Percentiles rank a stretch among this genome's conserved stretches.
phyloP scores from a whole-genome alignment of 2,888 invertebrate species.

The Dryocosmus kuriphilus region DNA sequence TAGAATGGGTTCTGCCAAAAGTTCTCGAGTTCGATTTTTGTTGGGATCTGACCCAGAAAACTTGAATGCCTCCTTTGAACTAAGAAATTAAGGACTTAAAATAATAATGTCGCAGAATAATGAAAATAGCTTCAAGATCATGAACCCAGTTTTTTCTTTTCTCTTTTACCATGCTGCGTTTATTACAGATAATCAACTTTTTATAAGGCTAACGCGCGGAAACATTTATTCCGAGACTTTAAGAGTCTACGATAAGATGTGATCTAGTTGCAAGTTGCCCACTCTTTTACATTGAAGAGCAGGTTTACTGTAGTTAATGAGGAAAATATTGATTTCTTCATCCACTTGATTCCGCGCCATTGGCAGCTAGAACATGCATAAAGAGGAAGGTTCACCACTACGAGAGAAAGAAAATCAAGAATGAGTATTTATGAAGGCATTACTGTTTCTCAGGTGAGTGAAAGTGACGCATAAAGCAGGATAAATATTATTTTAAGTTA shows the following conservation, averaged over 20 bases:
- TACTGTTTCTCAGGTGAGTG: background rate
- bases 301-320: slow-evolving; percentile 36
- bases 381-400: slow-evolving; percentile 30
- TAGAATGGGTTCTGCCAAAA: slow-evolving; percentile 23
- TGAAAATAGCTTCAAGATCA: background rate
- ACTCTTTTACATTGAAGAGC: slow-evolving; percentile 17
- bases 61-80: background rate
- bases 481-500: slow-evolving; percentile 15
- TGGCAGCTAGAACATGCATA: slow-evolving; percentile 35
- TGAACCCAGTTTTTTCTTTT: background rate
- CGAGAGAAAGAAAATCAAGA: slow-evolving; percentile 33
- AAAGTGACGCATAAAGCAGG: slow-evolving; percentile 25
- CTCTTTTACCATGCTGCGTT: background rate
- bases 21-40: background rate
- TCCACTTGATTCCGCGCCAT: slow-evolving; percentile 39
- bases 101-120: background rate
- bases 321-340: slow-evolving; percentile 37
- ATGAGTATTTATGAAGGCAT: slow-evolving; percentile 31
- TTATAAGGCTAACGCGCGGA: background rate
- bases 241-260: slow-evolving; percentile 9
- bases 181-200: slow-evolving; percentile 9
- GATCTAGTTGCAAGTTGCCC: slow-evolving; percentile 8
- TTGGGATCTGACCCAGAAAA: slow-evolving; percentile 7
- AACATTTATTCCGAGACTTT: background rate
- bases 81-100: background rate